Conservation (phyloP, 1,140 invertebrate genomes). For the Cecropterus lyciades region DNA sequence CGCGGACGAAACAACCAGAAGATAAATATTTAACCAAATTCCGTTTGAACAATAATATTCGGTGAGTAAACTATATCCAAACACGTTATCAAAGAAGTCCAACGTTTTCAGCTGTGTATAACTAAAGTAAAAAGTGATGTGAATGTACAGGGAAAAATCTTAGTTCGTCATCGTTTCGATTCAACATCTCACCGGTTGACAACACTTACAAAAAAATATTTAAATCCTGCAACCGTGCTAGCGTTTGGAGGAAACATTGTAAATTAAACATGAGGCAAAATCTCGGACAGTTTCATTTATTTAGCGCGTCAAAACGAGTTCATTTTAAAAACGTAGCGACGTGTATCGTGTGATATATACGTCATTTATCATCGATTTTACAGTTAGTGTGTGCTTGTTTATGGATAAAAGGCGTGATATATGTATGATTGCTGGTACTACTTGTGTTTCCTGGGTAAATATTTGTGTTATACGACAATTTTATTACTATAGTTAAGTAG, state of each 20-base stretch:
- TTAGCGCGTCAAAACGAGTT: conserved; percentile 19
- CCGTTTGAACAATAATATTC: conserved; percentile 57
- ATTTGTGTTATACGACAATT: background rate
- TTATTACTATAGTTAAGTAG: background rate
- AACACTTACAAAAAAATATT: conserved; percentile 38
- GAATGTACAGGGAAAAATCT: conserved; percentile 41
- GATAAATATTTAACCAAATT: conserved; percentile 76
- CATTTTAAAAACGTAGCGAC: conserved; percentile 10
- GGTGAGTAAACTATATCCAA: conserved; percentile 59
- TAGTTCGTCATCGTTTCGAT: conserved; percentile 44
- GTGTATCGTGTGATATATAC: conserved; percentile 26
- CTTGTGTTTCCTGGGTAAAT: conserved; percentile 1
- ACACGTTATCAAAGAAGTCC: conserved; percentile 21
- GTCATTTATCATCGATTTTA: conserved; percentile 33
- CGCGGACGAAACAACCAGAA: conserved; percentile 67
- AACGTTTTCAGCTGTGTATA: conserved; percentile 5
- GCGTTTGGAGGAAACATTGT: conserved; percentile 34
- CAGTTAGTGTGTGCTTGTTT: conserved; percentile 23
- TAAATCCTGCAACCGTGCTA: conserved; percentile 35
- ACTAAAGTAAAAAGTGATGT: conserved; percentile 30
- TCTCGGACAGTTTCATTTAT: conserved; percentile 41
- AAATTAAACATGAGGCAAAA: conserved; percentile 48
- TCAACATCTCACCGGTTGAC: conserved; percentile 40
- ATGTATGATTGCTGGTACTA: conserved; percentile 3
- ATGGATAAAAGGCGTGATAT: conserved; percentile 20